phyloP scores from a whole-genome alignment of 2,888 invertebrate genomes.

The Pammene aurita region DNA sequence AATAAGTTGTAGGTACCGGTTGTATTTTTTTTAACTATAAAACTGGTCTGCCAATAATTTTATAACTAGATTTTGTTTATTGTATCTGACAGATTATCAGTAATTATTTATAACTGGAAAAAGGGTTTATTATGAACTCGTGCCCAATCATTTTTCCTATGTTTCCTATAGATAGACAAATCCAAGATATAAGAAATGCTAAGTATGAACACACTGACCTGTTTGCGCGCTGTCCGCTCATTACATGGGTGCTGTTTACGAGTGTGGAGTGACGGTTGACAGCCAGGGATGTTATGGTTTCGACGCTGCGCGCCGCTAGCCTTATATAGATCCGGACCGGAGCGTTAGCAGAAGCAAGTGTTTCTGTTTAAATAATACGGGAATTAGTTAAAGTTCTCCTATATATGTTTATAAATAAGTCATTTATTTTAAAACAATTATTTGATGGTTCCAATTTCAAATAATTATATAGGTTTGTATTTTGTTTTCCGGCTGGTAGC shows the following conservation, averaged over 20 bases:
- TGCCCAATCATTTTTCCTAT: background rate
- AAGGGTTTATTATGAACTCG: background rate
- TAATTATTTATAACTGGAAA: background rate
- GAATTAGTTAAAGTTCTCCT: background rate
- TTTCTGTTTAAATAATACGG: background rate
- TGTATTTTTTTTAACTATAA: too few species aligned
- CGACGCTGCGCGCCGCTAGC: background rate
- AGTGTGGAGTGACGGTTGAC: slow-evolving; percentile 40
- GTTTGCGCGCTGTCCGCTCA: slow-evolving; percentile 27
- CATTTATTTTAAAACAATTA: too few species aligned
- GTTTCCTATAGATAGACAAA: background rate
- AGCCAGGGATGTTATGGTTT: slow-evolving; percentile 57
- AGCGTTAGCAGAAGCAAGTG: slow-evolving; percentile 54
- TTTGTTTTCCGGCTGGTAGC: too few species aligned
- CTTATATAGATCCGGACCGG: slow-evolving; percentile 30
- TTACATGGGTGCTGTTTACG: slow-evolving; percentile 34
- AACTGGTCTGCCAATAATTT: too few species aligned
- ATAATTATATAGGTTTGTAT: too few species aligned
- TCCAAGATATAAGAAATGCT: background rate
- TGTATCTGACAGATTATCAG: too few species aligned
- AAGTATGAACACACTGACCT: slow-evolving; percentile 30
- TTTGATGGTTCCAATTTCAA: too few species aligned
- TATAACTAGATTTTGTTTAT: too few species aligned
- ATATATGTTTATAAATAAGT: background rate
- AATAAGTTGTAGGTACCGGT: too few species aligned